Percentiles rank a stretch among this genome's conserved stretches.
phyloP scores from a whole-genome alignment of 2,888 invertebrate species.

The Andrena minutula region DNA sequence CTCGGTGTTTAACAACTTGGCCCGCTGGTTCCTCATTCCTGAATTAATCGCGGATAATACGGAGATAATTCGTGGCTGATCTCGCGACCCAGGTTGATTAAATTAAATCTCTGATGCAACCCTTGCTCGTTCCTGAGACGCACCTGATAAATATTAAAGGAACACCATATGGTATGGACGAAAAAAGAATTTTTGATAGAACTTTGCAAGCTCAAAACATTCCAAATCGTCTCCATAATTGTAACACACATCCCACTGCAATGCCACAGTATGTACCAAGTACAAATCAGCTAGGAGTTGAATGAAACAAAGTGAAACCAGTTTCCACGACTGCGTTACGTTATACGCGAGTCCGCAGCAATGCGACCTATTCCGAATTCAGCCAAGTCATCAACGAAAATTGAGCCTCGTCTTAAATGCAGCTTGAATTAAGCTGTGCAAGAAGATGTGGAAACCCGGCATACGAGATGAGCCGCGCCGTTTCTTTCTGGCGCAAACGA shows the following conservation, averaged over 20 bases:
- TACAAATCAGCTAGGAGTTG: not conserved
- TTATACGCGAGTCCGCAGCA: not conserved
- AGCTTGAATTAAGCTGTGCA: not conserved
- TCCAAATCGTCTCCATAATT: not conserved
- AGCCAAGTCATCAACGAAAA: constrained; percentile 3
- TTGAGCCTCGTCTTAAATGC: not conserved
- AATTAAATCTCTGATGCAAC: constrained; percentile 13
- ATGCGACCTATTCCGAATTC: not conserved
- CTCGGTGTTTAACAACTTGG: constrained; percentile 58
- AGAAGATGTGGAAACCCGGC: not conserved
- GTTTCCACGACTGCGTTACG: not conserved
- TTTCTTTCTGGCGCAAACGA: not conserved
- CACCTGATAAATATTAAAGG: too few species aligned
- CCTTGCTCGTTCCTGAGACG: not conserved
- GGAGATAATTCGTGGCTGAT: constrained; percentile 38
- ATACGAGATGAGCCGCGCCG: not conserved
- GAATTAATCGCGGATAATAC: constrained; percentile 64
- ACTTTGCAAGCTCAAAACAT: too few species aligned
- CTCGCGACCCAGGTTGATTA: not conserved
- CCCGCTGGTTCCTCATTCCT: constrained; percentile 57
- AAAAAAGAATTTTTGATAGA: too few species aligned
- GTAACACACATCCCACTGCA: not conserved
- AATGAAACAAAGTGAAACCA: not conserved
- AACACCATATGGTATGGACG: too few species aligned
- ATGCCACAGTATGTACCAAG: not conserved